A percentile compares a stretch with the other conserved stretches of the same genome.
phyloP scores from a whole-genome alignment of 2,888 invertebrate genomes.

The Sclerodermus sp. region DNA sequence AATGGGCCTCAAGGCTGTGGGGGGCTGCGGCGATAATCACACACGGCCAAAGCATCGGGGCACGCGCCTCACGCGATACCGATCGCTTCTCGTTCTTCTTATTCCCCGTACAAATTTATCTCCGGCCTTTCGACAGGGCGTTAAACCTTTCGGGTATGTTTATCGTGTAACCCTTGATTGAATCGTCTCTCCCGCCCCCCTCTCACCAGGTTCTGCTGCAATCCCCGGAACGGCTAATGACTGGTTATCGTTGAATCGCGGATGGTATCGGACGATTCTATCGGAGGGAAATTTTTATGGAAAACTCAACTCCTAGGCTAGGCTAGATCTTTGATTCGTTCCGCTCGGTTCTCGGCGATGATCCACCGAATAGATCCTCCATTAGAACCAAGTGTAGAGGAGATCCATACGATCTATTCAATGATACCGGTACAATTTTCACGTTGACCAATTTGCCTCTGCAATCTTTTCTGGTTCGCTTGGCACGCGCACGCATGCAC shows the following conservation, averaged over 20 bases:
- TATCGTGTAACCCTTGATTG: background rate
- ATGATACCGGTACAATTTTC: too few relatives aligned
- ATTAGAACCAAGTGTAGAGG: too few relatives aligned
- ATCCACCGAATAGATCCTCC: too few relatives aligned
- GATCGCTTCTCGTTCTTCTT: constrained; percentile 30
- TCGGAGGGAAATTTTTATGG: too few relatives aligned
- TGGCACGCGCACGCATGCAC: background rate
- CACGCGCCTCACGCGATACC: constrained; percentile 55
- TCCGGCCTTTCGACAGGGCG: constrained; percentile 22
- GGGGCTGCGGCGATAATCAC: constrained; percentile 45
- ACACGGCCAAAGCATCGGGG: constrained; percentile 42
- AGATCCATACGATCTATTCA: too few relatives aligned
- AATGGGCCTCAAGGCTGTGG: constrained; percentile 29
- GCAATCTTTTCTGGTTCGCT: background rate
- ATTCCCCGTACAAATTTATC: constrained; percentile 4
- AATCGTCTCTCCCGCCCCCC: constrained; percentile 4
- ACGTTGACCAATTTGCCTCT: background rate
- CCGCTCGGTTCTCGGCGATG: too few relatives aligned
- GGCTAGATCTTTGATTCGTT: too few relatives aligned
- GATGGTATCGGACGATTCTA: too few relatives aligned
- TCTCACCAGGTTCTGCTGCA: constrained; percentile 8
- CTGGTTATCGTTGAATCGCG: too few relatives aligned
- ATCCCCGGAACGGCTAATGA: too few relatives aligned
- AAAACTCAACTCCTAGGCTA: too few relatives aligned
- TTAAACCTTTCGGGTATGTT: constrained; percentile 3